phyloP scores from a whole-genome alignment of 2,888 invertebrate species.

The Pedicia rivosa region DNA sequence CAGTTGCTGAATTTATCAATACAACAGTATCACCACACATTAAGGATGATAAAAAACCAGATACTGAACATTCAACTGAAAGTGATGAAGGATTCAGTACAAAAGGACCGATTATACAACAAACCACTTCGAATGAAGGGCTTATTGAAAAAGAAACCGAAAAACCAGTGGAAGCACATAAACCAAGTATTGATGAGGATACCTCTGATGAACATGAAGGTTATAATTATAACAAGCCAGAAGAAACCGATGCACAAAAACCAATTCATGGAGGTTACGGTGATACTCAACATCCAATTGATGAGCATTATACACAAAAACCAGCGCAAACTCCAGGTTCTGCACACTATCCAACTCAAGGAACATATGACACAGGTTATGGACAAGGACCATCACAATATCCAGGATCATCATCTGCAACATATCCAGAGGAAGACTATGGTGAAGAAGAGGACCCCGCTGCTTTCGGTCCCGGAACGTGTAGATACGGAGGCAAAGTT shows the following conservation, averaged over 20 bases:
- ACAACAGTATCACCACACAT: neutral
- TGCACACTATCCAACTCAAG: constrained; percentile 4
- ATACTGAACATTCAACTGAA: neutral
- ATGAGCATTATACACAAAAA: neutral
- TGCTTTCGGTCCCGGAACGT: constrained; percentile 74
- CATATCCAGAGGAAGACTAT: constrained; percentile 44
- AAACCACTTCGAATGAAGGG: neutral
- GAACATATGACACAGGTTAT: constrained; percentile 8
- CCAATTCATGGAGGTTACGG: neutral
- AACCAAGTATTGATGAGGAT: constrained; percentile 1
- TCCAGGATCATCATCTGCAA: constrained; percentile 14
- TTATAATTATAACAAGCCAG: neutral
- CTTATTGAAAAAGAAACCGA: constrained; percentile 20
- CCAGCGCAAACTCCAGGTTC: neutral
- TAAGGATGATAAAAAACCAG: neutral
- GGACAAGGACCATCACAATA: constrained; percentile 20
- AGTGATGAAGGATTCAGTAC: neutral
- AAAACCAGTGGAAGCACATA: constrained; percentile 18
- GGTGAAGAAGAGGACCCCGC: constrained; percentile 50
- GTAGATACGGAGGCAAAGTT: constrained; percentile 80
- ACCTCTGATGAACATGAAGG: neutral
- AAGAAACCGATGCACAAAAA: neutral
- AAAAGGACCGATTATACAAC: constrained; percentile 3
- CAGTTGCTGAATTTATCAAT: no score
- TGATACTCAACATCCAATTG: neutral